Evolutionary conservation across 2,797 vertebrate species (phyloP).

Genomic region (Tympanoctomys barrerae): DNA sequence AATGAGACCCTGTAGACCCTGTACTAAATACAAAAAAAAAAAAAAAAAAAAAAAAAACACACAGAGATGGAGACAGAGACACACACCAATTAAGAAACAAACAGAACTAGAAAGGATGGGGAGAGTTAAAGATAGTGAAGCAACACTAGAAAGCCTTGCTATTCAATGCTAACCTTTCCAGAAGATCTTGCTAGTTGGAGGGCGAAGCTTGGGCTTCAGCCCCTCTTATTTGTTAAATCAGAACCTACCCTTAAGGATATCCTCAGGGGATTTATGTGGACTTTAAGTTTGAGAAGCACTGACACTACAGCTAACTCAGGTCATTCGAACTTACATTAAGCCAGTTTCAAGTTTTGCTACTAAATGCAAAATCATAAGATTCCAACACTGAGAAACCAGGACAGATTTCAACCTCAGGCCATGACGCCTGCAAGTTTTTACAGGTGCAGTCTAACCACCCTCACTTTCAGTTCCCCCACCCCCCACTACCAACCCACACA

Average conservation of each 20-base stretch:
- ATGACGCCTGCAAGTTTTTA: not conserved
- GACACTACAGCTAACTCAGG: not conserved
- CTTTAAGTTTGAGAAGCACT: not conserved
- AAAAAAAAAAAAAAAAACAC: not conserved
- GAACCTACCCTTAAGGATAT: conserved; percentile 33
- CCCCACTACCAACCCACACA: not conserved
- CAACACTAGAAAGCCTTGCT: not conserved
- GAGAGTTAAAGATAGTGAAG: not conserved
- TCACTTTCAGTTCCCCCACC: not conserved
- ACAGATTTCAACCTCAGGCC: not conserved
- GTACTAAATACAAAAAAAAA: too few relatives aligned
- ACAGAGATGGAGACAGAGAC: not conserved
- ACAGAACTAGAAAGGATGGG: not conserved
- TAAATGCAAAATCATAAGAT: not conserved
- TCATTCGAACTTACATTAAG: conserved; percentile 43
- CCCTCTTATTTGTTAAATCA: not conserved
- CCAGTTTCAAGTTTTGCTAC: not conserved
- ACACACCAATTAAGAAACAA: not conserved
- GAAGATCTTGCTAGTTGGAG: not conserved
- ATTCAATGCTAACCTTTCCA: not conserved
- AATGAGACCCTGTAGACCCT: too few relatives aligned
- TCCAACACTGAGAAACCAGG: not conserved
- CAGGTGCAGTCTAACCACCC: not conserved
- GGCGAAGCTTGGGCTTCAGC: not conserved
- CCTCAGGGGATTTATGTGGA: not conserved